Conservation (phyloP, 1,140 invertebrate species). For the Lamellibrachia luymesi region DNA sequence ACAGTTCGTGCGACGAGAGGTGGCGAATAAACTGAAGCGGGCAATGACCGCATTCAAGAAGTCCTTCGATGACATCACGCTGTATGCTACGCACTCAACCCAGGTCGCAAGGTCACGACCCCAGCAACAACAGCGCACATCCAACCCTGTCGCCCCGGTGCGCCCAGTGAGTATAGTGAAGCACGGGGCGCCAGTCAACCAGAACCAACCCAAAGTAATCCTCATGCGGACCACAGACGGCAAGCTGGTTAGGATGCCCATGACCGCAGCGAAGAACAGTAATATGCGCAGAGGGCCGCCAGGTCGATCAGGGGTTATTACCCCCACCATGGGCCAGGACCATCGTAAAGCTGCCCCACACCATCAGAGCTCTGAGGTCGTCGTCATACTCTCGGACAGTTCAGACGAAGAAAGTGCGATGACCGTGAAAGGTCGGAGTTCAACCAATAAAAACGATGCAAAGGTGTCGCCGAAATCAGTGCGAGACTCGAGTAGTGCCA, state of each 20-base stretch:
- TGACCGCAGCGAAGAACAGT: slow-evolving; percentile 5
- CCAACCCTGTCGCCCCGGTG: background rate
- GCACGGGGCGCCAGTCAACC: background rate
- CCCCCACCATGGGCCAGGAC: background rate
- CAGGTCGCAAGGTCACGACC: background rate
- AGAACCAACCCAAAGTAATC: background rate
- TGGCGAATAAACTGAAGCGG: slow-evolving; percentile 21
- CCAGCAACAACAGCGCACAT: background rate
- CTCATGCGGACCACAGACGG: background rate
- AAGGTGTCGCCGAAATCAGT: background rate
- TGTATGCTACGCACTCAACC: slow-evolving; percentile 11
- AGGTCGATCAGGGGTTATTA: background rate
- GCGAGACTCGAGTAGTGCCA: background rate
- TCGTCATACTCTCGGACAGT: slow-evolving; percentile 10
- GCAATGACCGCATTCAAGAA: slow-evolving; percentile 29
- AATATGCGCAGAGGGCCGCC: background rate
- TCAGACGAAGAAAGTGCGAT: background rate
- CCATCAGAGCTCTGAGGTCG: background rate
- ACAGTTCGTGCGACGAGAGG: slow-evolving; percentile 8
- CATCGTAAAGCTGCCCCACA: background rate
- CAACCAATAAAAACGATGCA: background rate
- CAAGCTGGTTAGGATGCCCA: background rate
- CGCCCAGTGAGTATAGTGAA: background rate
- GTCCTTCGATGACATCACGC: slow-evolving; percentile 24
- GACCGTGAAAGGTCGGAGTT: background rate